Evolutionary conservation across 2,113 vertebrate species (phyloP).

Genomic region (Cisticola juncidis): DNA sequence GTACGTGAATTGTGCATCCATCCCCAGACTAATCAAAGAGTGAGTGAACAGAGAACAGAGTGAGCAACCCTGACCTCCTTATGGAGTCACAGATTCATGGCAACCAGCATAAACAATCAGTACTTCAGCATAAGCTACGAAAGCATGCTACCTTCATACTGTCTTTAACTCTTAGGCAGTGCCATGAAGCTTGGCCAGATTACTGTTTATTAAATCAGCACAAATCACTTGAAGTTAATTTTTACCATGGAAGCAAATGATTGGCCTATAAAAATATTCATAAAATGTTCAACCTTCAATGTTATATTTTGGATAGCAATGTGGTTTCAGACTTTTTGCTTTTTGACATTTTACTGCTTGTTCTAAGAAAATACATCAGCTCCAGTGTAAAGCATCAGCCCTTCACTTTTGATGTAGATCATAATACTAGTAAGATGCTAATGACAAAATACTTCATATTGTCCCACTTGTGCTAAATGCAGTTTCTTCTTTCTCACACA

Average conservation of each 20-base stretch:
- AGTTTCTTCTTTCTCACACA: not conserved
- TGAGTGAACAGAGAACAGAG: not conserved
- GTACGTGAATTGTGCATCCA: fast-evolving
- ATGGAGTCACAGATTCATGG: not conserved
- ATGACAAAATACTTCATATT: not conserved
- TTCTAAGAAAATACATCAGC: not conserved
- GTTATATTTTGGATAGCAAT: not conserved
- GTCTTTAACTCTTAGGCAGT: not conserved
- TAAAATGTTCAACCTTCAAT: not conserved
- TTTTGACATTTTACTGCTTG: not conserved
- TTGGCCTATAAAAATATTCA: not conserved
- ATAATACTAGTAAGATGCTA: not conserved
- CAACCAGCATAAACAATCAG: not conserved
- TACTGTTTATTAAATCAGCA: not conserved
- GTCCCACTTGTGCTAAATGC: not conserved
- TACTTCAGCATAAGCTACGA: not conserved
- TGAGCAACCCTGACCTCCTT: not conserved
- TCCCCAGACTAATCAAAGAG: not conserved
- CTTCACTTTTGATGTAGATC: not conserved
- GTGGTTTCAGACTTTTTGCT: not conserved
- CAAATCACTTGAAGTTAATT: not conserved
- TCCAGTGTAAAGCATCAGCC: not conserved
- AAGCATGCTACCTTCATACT: not conserved
- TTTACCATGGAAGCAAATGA: not conserved
- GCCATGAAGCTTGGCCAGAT: not conserved